Evolutionary conservation across 2,888 invertebrate genomes (phyloP).

Genomic region (Oscheius myriophilus): DNA sequence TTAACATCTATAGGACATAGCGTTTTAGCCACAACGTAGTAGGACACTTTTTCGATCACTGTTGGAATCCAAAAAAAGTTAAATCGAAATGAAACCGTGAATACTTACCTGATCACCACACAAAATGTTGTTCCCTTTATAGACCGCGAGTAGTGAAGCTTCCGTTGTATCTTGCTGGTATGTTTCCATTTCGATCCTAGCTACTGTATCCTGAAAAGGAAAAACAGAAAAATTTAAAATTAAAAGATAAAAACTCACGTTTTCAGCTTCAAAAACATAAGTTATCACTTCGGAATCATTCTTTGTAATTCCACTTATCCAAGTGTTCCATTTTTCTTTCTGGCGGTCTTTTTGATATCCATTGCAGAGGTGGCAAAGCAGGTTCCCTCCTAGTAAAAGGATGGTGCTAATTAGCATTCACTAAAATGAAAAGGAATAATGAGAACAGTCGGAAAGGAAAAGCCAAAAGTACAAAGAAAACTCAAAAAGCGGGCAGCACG

Average conservation of each 20-base stretch:
- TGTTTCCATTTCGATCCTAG: constrained; percentile 29
- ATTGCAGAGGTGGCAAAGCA: too few relatives aligned
- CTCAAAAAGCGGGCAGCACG: too few relatives aligned
- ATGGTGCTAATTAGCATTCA: too few relatives aligned
- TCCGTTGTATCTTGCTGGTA: not conserved
- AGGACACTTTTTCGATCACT: constrained; percentile 43
- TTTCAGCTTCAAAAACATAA: constrained; percentile 17
- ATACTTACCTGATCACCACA: constrained; percentile 43
- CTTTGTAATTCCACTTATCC: too few relatives aligned
- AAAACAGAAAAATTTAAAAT: too few relatives aligned
- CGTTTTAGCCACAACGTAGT: constrained; percentile 42
- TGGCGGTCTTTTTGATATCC: too few relatives aligned
- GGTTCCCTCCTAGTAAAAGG: too few relatives aligned
- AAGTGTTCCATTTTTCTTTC: too few relatives aligned
- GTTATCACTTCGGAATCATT: too few relatives aligned
- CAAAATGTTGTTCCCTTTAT: constrained; percentile 42
- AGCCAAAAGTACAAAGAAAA: too few relatives aligned
- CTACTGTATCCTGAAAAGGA: constrained; percentile 6
- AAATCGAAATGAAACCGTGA: not conserved
- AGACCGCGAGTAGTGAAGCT: constrained; percentile 47
- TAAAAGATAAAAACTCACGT: constrained; percentile 25
- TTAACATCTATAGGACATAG: constrained; percentile 44
- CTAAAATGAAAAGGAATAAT: too few relatives aligned
- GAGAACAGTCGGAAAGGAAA: too few relatives aligned
- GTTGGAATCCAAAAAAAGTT: constrained; percentile 47